Evolutionary conservation across 1,140 invertebrate genomes (phyloP), one percentile per base, ranked within the genome.

Genomic region (Heliconius hewitsoni): DNA sequence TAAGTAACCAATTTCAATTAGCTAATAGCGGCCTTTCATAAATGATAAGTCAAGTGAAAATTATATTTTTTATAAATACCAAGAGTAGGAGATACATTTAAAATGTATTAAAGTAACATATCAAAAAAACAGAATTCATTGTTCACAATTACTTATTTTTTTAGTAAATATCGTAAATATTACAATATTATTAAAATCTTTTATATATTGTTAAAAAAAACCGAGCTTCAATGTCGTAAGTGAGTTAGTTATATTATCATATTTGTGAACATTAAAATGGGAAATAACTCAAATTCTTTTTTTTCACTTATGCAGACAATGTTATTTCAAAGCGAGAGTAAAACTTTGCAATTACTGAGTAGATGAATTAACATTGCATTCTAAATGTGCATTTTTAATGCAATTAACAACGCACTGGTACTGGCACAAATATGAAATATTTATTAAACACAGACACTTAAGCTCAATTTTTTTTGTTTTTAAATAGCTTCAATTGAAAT

Each of bases 351-450:
- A 76, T 76, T 66, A 76, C 39, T 50, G 57, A 70, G 57, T 34
- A 76, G 74, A 60, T 75, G 55, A 76, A 76, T 76, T 76, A 76
- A 76, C 74, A 71, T 76, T 46, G 74, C 74, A 76, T 70, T 76
- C 39, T 71, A 42, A 70, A 42, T 55, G 39, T 70, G 37, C 60
- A 76, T 76, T 76, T 74, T 46, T 70, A 76, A 76, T 46, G 60
- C 39, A 76, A 70, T 70, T 76, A 46, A 18, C 74, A 71, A 76
- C n/a, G 70, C 27, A 66, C 23, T 30, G 30, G 60, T 30, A 66
- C 23, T 30, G 27, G 27, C 60, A 66, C 11, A 66, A 66, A 66
- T 66, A 66, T 66, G n/a, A 66, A 66, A 30, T n/a, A 30, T 66
- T 66, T 66, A 30, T 66, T 30, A 66, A 66, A 66, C n/a, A 66